phyloP scores from a whole-genome alignment of 2,888 invertebrate species.

The Drosophila fulvimacula region DNA sequence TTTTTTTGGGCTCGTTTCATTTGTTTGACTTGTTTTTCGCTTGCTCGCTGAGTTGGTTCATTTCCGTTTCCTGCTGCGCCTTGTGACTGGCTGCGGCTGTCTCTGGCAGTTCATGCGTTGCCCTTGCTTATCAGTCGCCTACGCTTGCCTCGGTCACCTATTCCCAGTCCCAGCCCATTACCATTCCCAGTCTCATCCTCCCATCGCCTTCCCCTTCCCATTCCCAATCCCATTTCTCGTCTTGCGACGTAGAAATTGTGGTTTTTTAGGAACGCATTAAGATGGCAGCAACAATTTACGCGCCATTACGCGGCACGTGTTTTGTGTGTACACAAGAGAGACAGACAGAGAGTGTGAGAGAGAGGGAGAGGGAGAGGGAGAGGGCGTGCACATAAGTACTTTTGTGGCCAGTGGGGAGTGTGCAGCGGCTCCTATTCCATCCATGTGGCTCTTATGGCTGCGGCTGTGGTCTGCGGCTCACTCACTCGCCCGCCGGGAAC shows the following conservation, averaged over 20 bases:
- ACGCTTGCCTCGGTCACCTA: conserved; percentile 13
- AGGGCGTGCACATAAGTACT: conserved; percentile 33
- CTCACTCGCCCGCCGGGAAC: background rate
- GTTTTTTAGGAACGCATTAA: conserved; percentile 74
- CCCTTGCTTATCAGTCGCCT: conserved; percentile 49
- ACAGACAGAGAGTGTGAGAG: background rate
- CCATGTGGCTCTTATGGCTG: conserved; percentile 20
- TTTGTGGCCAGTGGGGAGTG: conserved; percentile 20
- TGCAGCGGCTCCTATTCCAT: conserved; percentile 15
- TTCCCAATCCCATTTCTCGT: background rate
- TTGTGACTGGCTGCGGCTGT: conserved; percentile 5
- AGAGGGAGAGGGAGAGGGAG: background rate
- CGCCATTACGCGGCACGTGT: conserved; percentile 70
- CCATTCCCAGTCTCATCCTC: background rate
- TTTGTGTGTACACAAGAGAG: background rate
- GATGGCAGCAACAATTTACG: conserved; percentile 78
- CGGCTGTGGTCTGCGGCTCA: conserved; percentile 12
- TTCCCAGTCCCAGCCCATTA: background rate
- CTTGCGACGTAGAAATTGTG: conserved; percentile 59
- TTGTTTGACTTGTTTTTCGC: conserved; percentile 47
- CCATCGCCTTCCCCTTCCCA: background rate
- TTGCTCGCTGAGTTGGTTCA: conserved; percentile 50
- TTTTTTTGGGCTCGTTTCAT: conserved; percentile 22
- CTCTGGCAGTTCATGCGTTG: conserved; percentile 12
- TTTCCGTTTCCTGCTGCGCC: conserved; percentile 67